Conservation (phyloP, 2,797 vertebrate species). For the Anabacerthia variegaticeps region DNA sequence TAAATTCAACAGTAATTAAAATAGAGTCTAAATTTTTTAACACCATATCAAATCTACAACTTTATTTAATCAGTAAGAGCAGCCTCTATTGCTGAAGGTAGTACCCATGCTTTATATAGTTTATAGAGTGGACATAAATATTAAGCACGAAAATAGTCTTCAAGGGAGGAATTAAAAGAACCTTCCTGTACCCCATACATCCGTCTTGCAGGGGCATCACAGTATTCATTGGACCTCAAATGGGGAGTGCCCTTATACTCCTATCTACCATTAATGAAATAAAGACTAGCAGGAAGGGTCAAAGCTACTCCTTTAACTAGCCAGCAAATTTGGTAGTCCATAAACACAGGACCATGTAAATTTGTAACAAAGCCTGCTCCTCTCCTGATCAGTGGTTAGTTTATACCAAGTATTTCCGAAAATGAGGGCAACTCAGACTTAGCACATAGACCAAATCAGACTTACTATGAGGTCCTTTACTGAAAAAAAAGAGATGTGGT, state of each 20-base stretch:
- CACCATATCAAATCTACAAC: background rate
- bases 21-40: background rate
- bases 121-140: background rate
- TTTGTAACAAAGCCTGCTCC: background rate
- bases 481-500: background rate
- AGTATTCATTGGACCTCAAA: background rate
- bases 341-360: background rate
- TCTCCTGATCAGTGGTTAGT: background rate
- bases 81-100: background rate
- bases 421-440: background rate
- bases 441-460: background rate
- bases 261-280: background rate
- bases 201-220: background rate
- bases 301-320: background rate
- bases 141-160: background rate
- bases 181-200: background rate
- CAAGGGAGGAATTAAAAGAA: background rate
- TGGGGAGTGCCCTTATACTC: background rate
- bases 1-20: background rate
- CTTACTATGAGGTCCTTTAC: background rate
- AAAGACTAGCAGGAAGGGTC: background rate
- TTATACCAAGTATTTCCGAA: background rate
- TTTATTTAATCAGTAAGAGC: background rate
- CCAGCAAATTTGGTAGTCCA: background rate
- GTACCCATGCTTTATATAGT: background rate